Evolutionary conservation across 1,140 invertebrate genomes (phyloP), one percentile per base, ranked within the genome.

Genomic region (Dryas iulia): DNA sequence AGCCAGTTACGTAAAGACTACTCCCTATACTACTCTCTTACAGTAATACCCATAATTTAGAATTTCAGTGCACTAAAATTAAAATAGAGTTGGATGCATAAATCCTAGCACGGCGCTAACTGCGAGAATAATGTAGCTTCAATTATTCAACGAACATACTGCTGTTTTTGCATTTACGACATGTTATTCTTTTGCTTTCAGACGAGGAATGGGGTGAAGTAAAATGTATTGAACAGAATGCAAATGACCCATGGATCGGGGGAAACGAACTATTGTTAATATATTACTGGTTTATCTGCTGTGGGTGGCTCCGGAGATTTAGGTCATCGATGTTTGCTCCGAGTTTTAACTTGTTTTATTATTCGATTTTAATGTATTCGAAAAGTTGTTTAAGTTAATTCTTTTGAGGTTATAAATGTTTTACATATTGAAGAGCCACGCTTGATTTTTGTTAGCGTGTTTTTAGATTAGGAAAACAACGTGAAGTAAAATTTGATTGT

Each of bases 181-280:
- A 60, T 72, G 57, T 66, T 71, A 66, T 70, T 71, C 35, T 63
- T 60, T 47, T 70, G 69, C 35, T 63, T 60, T 47, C 33, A 47
- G 18, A 47, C 18, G 39, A 21, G 14, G 14, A 47, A 47, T 21
- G 39, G 33, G n/a, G 12, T 25, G 12, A 60, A 69, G 74, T 66
- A 68, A 74, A 79, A 77, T 77, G 69, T 77, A 68, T 77, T 68
- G 74, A 66, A 72, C 62, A 69, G 66, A 72, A 79, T 79, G 77
- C 76, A 79, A 79, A 79, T 77, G 70, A 71, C 68, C 63, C 57
- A n/a, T n/a, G 47, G 54, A 26, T 47, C 4, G 30, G 10, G 30
- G 8, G 39, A 3, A 47, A 47, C 18, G 39, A 47, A 47, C 18
- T 47, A 47, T 47, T 47, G 39, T 47, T 21, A 47, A 6, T 47